phyloP scores from a whole-genome alignment of 2,113 vertebrate species.

The Syngnathus typhle region DNA sequence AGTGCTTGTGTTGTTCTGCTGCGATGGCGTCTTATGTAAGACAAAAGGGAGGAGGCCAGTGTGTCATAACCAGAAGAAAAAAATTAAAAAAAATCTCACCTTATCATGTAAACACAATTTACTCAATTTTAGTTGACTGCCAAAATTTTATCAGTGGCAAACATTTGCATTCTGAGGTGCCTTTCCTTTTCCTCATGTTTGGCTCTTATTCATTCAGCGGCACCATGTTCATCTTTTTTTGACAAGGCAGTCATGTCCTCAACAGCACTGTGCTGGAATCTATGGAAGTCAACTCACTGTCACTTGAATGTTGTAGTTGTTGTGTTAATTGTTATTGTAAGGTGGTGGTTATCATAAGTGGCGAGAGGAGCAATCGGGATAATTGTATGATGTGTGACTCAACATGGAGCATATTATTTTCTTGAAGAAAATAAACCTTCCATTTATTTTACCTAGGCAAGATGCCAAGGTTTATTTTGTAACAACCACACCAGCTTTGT shows the following conservation, averaged over 20 bases:
- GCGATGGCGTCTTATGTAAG: not conserved
- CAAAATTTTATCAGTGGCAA: conserved; percentile 1
- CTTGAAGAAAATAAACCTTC: no score
- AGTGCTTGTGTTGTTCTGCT: not conserved
- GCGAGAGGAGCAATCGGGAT: not conserved
- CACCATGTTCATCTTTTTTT: not conserved
- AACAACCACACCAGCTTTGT: not conserved
- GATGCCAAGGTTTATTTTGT: not conserved
- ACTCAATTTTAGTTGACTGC: not conserved
- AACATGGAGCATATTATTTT: not conserved
- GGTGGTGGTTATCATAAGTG: not conserved
- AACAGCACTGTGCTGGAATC: not conserved
- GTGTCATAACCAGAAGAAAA: not conserved
- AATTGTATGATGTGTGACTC: not conserved
- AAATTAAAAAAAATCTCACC: not conserved
- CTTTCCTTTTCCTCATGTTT: conserved; percentile 3
- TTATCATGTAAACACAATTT: conserved; percentile 19
- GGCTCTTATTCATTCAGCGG: not conserved
- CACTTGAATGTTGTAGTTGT: not conserved
- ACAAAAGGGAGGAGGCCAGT: not conserved
- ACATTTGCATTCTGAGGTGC: not conserved
- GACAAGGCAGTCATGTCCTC: not conserved
- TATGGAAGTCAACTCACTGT: not conserved
- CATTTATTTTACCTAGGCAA: not conserved
- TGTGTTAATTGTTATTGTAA: not conserved